Evolutionary conservation across 2,797 vertebrate species (phyloP).

Genomic region (Rhinophrynus dorsalis): DNA sequence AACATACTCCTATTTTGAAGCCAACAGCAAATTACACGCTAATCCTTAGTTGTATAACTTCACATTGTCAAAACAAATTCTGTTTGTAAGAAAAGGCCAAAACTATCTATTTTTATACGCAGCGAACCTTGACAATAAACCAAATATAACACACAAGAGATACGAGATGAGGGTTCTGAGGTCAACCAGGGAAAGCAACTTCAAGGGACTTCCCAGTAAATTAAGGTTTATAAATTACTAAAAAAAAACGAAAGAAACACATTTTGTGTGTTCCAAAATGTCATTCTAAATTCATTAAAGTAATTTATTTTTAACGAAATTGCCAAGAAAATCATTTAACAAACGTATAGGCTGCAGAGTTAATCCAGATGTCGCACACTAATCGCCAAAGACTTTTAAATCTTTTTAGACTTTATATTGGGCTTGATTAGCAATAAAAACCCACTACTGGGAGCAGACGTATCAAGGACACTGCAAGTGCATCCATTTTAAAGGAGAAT

Average conservation of each 20-base stretch:
- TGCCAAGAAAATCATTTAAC: conserved; percentile 53
- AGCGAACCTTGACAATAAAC: conserved; percentile 54
- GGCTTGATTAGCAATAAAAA: not conserved
- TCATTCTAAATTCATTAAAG: conserved; percentile 61
- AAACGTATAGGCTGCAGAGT: conserved; percentile 5
- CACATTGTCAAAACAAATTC: conserved; percentile 34
- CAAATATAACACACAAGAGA: conserved; percentile 46
- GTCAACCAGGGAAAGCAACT: conserved; percentile 57
- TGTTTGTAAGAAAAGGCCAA: conserved; percentile 29
- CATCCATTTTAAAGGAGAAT: no score
- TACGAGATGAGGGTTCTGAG: conserved; percentile 59
- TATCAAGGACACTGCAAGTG: not conserved
- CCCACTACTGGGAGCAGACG: not conserved
- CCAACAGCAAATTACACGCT: conserved; percentile 44
- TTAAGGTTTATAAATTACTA: conserved; percentile 57
- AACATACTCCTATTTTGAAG: conserved; percentile 43
- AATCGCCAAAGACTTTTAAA: not conserved
- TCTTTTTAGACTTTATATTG: not conserved
- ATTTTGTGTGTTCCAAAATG: conserved; percentile 60
- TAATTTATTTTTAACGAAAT: conserved; percentile 53
- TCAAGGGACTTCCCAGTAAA: conserved; percentile 61
- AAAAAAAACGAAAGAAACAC: conserved; percentile 51
- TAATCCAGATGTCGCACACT: conserved; percentile 20
- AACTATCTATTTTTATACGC: conserved; percentile 50
- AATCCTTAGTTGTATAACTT: conserved; percentile 33